A percentile compares a stretch with the other conserved stretches of the same genome.
Evolutionary conservation across 2,888 invertebrate species (phyloP).

Genomic region (Margaritifera margaritifera): DNA sequence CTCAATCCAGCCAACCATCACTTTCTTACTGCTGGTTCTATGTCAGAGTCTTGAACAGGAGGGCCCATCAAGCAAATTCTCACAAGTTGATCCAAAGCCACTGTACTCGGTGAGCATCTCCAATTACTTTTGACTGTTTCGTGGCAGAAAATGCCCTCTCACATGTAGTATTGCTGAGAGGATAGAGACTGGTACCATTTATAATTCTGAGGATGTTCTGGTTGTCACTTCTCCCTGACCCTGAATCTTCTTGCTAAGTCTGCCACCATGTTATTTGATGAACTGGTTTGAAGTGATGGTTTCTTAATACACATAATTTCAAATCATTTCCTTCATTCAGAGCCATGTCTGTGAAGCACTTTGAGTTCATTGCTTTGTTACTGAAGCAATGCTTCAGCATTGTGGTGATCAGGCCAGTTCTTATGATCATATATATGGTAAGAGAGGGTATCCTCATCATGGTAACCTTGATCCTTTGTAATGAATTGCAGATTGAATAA

Average conservation of each 20-base stretch:
- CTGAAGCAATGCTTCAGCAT: conserved; percentile 17
- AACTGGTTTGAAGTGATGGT: conserved; percentile 8
- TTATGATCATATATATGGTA: conserved; percentile 28
- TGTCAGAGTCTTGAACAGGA: background rate
- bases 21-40: conserved; percentile 4
- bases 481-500: conserved; percentile 18
- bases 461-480: conserved; percentile 13
- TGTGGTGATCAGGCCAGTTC: conserved; percentile 20
- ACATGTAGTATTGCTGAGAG: conserved; percentile 27
- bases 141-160: conserved; percentile 24
- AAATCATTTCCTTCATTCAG: conserved; percentile 22
- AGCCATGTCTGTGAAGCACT: conserved; percentile 4
- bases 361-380: conserved; percentile 23
- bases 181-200: conserved; percentile 21
- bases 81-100: conserved; percentile 9
- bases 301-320: conserved; percentile 15
- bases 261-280: conserved; percentile 28
- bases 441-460: conserved; percentile 7
- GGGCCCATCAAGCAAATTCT: conserved; percentile 5
- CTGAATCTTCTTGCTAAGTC: too few relatives aligned
- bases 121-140: conserved; percentile 27
- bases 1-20: conserved; percentile 10
- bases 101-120: conserved; percentile 10
- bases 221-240: too few relatives aligned
- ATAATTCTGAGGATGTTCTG: conserved; percentile 25